A percentile compares a stretch with the other conserved stretches of the same genome.
These are phyloP conservation scores for Elaeidobius kamerunicus DNA, from an alignment of 2,888 invertebrate genomes.

Conservation along the genomic window DNA sequence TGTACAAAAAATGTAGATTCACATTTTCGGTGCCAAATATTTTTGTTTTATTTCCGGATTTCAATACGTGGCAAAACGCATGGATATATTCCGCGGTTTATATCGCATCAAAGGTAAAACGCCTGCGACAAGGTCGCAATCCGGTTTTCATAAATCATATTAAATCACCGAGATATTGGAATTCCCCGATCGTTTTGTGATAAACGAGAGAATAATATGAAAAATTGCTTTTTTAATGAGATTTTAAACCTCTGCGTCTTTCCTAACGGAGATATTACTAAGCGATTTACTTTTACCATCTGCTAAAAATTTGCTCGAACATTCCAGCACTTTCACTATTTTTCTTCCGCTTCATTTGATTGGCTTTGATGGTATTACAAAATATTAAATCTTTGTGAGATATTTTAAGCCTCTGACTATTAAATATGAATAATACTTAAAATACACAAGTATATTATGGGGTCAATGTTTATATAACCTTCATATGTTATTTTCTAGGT, in stretches of 20 bases:
- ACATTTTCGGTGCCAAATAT: too few relatives aligned
- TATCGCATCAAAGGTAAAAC: constrained; percentile 31
- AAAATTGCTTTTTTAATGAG: constrained; percentile 48
- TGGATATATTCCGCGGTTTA: constrained; percentile 8
- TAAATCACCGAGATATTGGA: constrained; percentile 46
- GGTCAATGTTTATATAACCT: too few relatives aligned
- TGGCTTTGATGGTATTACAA: too few relatives aligned
- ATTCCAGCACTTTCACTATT: not conserved
- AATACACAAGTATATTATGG: too few relatives aligned
- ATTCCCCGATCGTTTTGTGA: constrained; percentile 44
- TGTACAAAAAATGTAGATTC: too few relatives aligned
- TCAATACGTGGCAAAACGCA: too few relatives aligned
- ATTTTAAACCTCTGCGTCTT: constrained; percentile 39
- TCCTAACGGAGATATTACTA: constrained; percentile 15
- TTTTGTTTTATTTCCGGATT: too few relatives aligned
- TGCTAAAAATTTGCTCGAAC: not conserved
- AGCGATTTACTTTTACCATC: constrained; percentile 15
- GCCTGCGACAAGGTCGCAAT: constrained; percentile 40
- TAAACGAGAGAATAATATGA: constrained; percentile 47
- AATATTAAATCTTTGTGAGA: too few relatives aligned
- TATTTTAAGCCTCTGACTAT: too few relatives aligned
- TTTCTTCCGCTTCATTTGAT: too few relatives aligned
- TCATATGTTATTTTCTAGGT: too few relatives aligned
- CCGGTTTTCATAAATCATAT: constrained; percentile 44
- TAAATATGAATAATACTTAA: too few relatives aligned